A percentile compares a stretch with the other conserved stretches of the same genome.
Evolutionary conservation across 2,113 vertebrate species (phyloP).

Genomic region (Orthonyx spaldingii): DNA sequence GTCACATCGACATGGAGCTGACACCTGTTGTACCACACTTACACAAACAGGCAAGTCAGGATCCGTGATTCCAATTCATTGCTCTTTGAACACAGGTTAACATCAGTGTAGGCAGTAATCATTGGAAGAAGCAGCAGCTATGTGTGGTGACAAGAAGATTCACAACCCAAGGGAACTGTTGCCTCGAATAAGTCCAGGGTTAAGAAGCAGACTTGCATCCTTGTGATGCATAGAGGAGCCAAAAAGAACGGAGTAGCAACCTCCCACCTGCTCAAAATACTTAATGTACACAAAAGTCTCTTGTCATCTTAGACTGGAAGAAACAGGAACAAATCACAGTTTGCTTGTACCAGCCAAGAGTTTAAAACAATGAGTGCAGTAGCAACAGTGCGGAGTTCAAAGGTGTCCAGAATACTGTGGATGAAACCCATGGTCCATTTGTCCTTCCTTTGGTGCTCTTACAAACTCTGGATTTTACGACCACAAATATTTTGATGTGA

Average conservation of each 20-base stretch:
- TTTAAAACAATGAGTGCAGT: fast-evolving
- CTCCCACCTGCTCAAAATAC: background rate
- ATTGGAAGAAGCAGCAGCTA: background rate
- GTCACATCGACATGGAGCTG: fast-evolving
- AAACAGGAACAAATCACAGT: background rate
- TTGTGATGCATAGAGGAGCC: background rate
- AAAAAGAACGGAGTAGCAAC: background rate
- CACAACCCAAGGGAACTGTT: background rate
- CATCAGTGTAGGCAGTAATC: background rate
- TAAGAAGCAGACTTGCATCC: background rate
- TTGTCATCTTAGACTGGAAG: background rate
- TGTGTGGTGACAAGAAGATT: background rate
- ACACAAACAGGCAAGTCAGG: fast-evolving
- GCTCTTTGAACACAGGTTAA: background rate
- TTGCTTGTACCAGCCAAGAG: background rate
- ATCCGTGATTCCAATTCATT: fast-evolving
- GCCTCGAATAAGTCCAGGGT: background rate
- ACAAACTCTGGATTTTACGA: background rate
- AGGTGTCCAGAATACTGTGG: background rate
- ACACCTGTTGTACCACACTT: fast-evolving
- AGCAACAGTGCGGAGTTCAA: background rate
- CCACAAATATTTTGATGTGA: background rate
- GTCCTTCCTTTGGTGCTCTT: background rate
- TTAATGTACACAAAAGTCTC: background rate
- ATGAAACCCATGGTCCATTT: fast-evolving